Conservation (phyloP, 1,140 invertebrate genomes). For the Pantala flavescens region DNA sequence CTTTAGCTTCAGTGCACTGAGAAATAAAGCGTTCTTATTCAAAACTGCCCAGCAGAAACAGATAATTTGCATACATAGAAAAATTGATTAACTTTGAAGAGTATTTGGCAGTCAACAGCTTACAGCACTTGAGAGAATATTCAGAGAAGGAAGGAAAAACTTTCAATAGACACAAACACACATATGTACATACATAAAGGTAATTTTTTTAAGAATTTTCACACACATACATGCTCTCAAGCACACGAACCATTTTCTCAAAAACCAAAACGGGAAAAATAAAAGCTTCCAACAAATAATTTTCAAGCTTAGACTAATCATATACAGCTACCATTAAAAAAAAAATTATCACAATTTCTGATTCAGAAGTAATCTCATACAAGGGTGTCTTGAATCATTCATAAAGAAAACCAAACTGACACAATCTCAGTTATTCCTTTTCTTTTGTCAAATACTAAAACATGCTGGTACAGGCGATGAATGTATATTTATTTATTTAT, state of each 20-base stretch:
- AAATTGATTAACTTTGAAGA: not conserved
- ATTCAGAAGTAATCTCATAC: not conserved
- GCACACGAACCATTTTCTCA: no score
- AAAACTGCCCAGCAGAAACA: not conserved
- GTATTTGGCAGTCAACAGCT: not conserved
- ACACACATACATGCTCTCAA: not conserved
- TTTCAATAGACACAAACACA: not conserved
- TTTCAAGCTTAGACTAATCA: not conserved
- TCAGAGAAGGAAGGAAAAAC: not conserved
- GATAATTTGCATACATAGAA: not conserved
- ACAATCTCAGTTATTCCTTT: not conserved
- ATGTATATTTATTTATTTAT: no score
- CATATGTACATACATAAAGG: not conserved
- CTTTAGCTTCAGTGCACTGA: not conserved
- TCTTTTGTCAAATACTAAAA: not conserved
- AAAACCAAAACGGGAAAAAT: not conserved
- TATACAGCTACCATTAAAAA: not conserved
- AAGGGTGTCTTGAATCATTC: not conserved
- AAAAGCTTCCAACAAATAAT: not conserved
- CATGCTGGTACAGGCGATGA: not conserved
- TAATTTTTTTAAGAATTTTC: not conserved
- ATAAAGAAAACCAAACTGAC: not conserved
- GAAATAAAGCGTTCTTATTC: not conserved
- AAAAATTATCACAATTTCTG: slow-evolving; percentile 5
- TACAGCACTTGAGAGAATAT: not conserved